Evolutionary conservation across 2,113 vertebrate genomes (phyloP), one percentile per base, ranked within the genome.

Genomic region (Eudyptes chrysolophus): DNA sequence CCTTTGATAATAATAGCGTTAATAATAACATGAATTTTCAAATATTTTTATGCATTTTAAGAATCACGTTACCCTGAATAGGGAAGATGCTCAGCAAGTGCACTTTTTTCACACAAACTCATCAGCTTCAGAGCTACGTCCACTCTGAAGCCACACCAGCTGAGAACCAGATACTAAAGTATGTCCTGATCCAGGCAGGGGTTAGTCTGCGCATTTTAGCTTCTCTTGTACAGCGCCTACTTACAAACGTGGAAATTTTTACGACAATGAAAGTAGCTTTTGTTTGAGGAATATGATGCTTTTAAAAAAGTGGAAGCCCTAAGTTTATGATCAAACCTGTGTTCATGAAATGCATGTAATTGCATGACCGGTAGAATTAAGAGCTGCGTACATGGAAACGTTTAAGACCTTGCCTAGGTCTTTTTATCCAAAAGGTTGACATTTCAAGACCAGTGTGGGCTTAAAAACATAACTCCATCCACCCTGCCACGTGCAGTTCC

Each of bases 1-100:
- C 93, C 89, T 95, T 95, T 96, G 96, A 90, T 92, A 95, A 84
- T 94, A 96, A 95, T 92, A 95, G 40, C 4, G 25, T 54, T 94
- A 96, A 94, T 93, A 95, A 88, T 85, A 75, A 94, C 61, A 90
- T 24, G 34, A 72, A 52, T 76, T 93, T 94, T 94, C 74, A 92
- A 83, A 92, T 70, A 66, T 85, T 96, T 92, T 70, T 36, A 24
- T 60, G 66, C 29, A 0, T 85, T 96, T 92, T 58, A 55, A 83
- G 42, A 58, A 34, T 70, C 58, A 40, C 24, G 14, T 70, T 52
- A 32, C n/a, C 25, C 60, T 40, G 66, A 34, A 32, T 44, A 25
- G 40, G 82, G 71, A 90, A 70, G 57, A 57, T 21, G 52, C 71
- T 88, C 0, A 0, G 11, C 27, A 62, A 88, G 22, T 38, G 58